A percentile compares a stretch with the other conserved stretches of the same genome.
Conservation (phyloP, 1,140 invertebrate species). For the Lasioglossum baleicum region DNA sequence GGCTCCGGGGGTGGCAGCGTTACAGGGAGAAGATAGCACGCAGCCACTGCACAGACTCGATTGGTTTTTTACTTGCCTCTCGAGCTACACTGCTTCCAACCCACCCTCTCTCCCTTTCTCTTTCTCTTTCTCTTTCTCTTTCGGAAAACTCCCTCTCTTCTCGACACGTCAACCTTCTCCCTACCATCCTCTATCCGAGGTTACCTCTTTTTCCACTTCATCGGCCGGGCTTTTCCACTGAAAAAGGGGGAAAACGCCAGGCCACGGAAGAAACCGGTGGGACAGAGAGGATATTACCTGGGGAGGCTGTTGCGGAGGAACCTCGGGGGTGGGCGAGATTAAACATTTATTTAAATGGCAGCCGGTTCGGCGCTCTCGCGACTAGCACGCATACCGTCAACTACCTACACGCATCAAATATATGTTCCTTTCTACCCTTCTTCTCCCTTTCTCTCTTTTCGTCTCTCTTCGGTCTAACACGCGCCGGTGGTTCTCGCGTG, state of each 20-base stretch:
- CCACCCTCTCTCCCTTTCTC: slow-evolving; percentile 21
- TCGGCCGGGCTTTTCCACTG: slow-evolving; percentile 35
- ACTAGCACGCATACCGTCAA: slow-evolving; percentile 55
- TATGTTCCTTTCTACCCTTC: slow-evolving; percentile 44
- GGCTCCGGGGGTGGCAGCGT: slow-evolving; percentile 23
- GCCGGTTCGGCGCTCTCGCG: slow-evolving; percentile 65
- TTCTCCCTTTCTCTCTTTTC: no score
- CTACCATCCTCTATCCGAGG: slow-evolving; percentile 18
- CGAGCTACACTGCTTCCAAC: slow-evolving; percentile 34
- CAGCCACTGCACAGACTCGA: slow-evolving; percentile 76
- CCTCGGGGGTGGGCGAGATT: slow-evolving; percentile 71
- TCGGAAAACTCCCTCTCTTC: background rate
- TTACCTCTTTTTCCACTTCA: slow-evolving; percentile 42
- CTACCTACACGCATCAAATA: slow-evolving; percentile 54
- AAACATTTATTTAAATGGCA: slow-evolving; percentile 80
- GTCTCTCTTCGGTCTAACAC: slow-evolving; percentile 10
- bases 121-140: background rate
- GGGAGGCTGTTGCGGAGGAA: slow-evolving; percentile 7
- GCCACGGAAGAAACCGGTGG: slow-evolving; percentile 41
- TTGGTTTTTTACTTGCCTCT: slow-evolving; percentile 77
- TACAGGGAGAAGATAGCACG: slow-evolving; percentile 49
- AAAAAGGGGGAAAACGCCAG: slow-evolving; percentile 5
- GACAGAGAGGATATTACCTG: slow-evolving; percentile 47
- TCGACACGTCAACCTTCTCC: slow-evolving; percentile 13
- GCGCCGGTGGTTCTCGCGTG: slow-evolving; percentile 6